Percentiles rank a stretch among this genome's conserved stretches.
These are phyloP conservation scores for Lasiurus borealis DNA, from an alignment of 2,113 vertebrate species.

Conservation along the genomic window DNA sequence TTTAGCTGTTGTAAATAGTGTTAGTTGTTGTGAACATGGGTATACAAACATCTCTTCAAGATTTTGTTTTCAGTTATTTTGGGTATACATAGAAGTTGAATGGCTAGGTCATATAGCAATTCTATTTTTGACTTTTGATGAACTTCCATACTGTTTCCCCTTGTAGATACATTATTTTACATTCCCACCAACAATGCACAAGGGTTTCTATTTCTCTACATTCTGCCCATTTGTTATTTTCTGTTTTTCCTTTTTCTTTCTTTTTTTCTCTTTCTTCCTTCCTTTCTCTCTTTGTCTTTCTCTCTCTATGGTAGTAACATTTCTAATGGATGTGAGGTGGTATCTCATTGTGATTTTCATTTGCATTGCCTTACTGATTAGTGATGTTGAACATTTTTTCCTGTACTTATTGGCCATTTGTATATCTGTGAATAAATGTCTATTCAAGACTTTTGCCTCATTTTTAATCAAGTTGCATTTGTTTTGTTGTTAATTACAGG, in stretches of 20 bases:
- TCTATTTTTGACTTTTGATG: background rate
- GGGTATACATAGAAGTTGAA: background rate
- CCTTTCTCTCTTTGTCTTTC: background rate
- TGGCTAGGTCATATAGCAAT: background rate
- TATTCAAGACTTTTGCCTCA: background rate
- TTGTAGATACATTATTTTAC: background rate
- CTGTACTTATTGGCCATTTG: background rate
- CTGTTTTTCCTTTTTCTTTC: background rate
- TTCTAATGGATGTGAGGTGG: background rate
- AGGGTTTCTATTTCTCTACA: background rate
- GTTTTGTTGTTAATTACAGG: background rate
- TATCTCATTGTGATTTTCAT: background rate
- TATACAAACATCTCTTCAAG: background rate
- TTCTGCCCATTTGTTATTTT: background rate
- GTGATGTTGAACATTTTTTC: background rate
- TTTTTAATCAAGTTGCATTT: background rate
- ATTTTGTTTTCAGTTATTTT: background rate
- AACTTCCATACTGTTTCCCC: background rate
- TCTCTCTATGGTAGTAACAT: background rate
- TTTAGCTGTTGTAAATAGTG: constrained; percentile 30
- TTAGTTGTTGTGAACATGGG: background rate
- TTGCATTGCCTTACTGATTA: background rate
- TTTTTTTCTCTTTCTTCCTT: background rate
- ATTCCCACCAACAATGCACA: background rate
- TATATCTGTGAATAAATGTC: constrained; percentile 20